A percentile compares a stretch with the other conserved stretches of the same genome.
Evolutionary conservation across 2,888 invertebrate species (phyloP).

Genomic region (Pherbina coryleti): DNA sequence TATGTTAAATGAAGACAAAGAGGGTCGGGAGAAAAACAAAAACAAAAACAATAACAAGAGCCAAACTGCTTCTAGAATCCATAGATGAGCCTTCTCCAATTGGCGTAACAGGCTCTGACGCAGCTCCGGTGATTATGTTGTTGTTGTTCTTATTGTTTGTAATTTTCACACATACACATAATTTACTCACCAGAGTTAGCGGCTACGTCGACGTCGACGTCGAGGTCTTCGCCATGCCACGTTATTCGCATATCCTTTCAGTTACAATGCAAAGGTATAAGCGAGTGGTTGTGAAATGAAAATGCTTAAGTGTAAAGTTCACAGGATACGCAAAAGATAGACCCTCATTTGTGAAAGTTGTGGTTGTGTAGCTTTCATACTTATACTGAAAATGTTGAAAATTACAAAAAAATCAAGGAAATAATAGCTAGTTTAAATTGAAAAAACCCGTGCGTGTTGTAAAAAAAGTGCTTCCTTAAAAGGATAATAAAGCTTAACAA

Average conservation of each 20-base stretch:
- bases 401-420: no score
- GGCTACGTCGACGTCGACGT: no score
- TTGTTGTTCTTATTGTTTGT: not conserved
- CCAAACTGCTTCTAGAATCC: no score
- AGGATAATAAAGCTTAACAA: no score
- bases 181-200: not conserved
- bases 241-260: slow-evolving; percentile 10
- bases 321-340: not conserved
- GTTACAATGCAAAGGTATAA: slow-evolving; percentile 37
- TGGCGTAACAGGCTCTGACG: not conserved
- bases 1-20: not conserved
- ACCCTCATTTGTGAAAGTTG: no score
- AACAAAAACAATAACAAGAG: no score
- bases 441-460: no score
- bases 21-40: not conserved
- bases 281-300: slow-evolving; percentile 22
- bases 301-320: not conserved
- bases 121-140: not conserved
- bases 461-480: no score
- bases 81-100: not conserved
- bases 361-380: no score
- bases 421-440: no score
- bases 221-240: not conserved
- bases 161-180: slow-evolving; percentile 30
- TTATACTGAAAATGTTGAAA: no score